A percentile compares a stretch with the other conserved stretches of the same genome.
Conservation (phyloP, 2,888 invertebrate species). For the Orthonychiurus folsomi region DNA sequence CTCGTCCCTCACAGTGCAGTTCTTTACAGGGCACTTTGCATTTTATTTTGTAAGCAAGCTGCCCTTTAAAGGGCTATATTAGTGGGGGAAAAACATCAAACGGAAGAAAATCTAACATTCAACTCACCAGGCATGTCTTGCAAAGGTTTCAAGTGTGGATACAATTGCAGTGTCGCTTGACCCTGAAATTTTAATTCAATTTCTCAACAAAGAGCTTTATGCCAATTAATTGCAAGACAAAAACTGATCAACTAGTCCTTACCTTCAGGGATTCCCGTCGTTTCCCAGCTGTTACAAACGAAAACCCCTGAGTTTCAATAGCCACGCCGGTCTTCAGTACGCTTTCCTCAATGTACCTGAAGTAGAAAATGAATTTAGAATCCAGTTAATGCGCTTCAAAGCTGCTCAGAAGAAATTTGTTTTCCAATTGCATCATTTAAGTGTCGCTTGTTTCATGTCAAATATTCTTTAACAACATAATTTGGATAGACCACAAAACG, state of each 20-base stretch:
- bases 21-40: constrained; percentile 54
- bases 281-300: constrained; percentile 51
- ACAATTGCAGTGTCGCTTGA: constrained; percentile 51
- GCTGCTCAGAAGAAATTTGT: too few species aligned
- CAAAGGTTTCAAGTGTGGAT: constrained; percentile 51
- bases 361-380: too few species aligned
- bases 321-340: constrained; percentile 53
- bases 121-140: constrained; percentile 47
- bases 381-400: too few species aligned
- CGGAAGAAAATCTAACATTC: constrained; percentile 10
- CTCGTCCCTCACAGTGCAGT: constrained; percentile 44
- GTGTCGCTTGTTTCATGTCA: too few species aligned
- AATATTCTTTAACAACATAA: too few species aligned
- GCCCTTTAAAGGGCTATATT: constrained; percentile 47
- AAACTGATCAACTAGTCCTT: constrained; percentile 15
- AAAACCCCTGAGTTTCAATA: constrained; percentile 54
- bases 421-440: too few species aligned
- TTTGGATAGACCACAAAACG: too few species aligned
- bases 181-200: constrained; percentile 47
- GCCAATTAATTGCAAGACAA: constrained; percentile 4
- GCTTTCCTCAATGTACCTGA: constrained; percentile 53
- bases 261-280: constrained; percentile 51
- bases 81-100: constrained; percentile 26
- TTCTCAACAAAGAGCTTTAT: too few species aligned
- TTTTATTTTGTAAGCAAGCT: constrained; percentile 43